Percentiles rank a stretch among this genome's conserved stretches.
Conservation (phyloP, 2,113 vertebrate species). For the Dunckerocampus dactyliophorus region DNA sequence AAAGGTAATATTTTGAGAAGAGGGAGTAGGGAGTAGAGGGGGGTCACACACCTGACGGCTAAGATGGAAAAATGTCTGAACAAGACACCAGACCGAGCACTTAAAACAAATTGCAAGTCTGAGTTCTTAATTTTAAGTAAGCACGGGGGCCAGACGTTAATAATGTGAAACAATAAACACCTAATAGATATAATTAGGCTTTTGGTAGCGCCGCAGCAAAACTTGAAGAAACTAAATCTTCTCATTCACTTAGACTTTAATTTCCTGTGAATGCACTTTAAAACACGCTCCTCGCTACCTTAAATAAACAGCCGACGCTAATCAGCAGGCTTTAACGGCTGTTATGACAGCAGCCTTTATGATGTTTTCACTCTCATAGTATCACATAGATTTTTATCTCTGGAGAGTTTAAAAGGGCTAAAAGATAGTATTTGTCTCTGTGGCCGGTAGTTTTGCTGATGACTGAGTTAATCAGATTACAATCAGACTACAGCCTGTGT, state of each 20-base stretch:
- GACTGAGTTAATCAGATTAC: constrained; percentile 47
- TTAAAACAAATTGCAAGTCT: constrained; percentile 58
- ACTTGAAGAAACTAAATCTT: constrained; percentile 43
- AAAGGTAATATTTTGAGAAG: constrained; percentile 64
- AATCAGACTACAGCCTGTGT: constrained; percentile 37
- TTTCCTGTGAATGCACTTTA: constrained; percentile 40
- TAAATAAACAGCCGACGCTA: constrained; percentile 24
- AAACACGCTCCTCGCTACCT: constrained; percentile 33
- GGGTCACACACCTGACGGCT: constrained; percentile 40
- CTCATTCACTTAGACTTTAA: constrained; percentile 23
- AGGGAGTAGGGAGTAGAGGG: constrained; percentile 11
- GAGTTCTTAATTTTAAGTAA: constrained; percentile 61
- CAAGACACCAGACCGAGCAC: constrained; percentile 50
- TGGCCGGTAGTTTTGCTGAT: constrained; percentile 5
- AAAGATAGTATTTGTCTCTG: constrained; percentile 30
- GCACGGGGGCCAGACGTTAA: constrained; percentile 50
- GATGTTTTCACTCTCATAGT: constrained; percentile 36
- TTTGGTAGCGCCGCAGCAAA: constrained; percentile 28
- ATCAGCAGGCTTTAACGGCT: constrained; percentile 42
- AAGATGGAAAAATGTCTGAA: constrained; percentile 44
- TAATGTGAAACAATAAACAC: constrained; percentile 69
- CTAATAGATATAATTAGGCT: constrained; percentile 54
- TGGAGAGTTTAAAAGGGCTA: constrained; percentile 32
- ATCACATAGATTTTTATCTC: constrained; percentile 30
- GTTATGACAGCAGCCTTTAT: constrained; percentile 45